Percentiles rank a stretch among this genome's conserved stretches.
Conservation (phyloP, 1,140 invertebrate genomes). For the Asobara japonica region DNA sequence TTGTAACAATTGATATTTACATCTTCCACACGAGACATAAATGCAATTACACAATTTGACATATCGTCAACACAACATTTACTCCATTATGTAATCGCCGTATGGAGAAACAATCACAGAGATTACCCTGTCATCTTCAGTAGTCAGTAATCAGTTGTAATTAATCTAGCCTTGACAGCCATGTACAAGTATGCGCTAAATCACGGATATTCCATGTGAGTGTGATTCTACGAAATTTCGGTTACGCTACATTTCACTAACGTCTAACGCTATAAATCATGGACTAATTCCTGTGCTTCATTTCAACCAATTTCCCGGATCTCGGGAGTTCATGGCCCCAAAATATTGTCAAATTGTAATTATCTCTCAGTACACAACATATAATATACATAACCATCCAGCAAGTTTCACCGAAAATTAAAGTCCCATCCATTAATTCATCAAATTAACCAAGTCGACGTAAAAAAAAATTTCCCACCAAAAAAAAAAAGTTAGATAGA, state of each 20-base stretch:
- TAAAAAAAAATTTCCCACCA: background rate
- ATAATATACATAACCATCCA: no score
- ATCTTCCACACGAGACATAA: no score
- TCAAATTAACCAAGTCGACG: background rate
- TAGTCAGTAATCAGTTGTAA: background rate
- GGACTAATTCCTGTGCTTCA: background rate
- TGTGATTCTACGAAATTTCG: background rate
- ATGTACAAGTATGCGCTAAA: background rate
- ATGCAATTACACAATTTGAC: background rate
- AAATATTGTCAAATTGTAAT: background rate
- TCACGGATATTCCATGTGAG: background rate
- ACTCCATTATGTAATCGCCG: background rate
- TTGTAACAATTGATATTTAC: no score
- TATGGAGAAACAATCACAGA: background rate
- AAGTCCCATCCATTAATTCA: no score
- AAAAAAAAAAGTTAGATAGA: background rate
- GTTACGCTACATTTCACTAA: background rate
- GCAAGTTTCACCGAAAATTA: no score
- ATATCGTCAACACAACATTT: background rate
- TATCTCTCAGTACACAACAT: background rate
- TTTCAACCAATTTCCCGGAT: background rate
- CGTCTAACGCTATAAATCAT: background rate
- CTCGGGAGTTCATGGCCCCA: background rate
- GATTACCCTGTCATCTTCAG: background rate
- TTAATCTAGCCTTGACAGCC: background rate